phyloP scores from a whole-genome alignment of 2,113 vertebrate species.

The Ageneiosus marmoratus region DNA sequence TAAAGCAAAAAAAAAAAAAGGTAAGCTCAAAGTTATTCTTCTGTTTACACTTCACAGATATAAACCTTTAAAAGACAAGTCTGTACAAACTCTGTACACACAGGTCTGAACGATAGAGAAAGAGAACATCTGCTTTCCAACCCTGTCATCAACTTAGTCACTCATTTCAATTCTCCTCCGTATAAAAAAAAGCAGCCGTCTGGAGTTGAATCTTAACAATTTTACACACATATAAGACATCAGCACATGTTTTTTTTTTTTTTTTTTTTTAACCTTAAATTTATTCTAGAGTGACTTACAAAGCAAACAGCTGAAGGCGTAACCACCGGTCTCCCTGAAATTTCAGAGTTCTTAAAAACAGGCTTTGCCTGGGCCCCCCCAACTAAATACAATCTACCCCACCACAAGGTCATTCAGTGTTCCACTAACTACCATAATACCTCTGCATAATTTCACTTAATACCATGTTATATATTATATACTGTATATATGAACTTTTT shows the following conservation, averaged over 20 bases:
- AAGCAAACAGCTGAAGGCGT: neutral
- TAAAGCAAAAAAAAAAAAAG: neutral
- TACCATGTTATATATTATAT: neutral
- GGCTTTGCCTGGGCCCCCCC: neutral
- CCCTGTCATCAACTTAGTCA: neutral
- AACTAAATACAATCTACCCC: neutral
- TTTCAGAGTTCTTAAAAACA: neutral
- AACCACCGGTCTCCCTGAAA: neutral
- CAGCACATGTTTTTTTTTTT: neutral
- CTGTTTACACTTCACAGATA: neutral
- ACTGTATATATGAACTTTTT: neutral
- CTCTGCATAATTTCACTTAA: neutral
- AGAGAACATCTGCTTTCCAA: conserved; percentile 26
- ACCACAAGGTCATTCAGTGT: neutral
- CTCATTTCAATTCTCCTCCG: neutral
- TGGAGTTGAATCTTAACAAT: neutral
- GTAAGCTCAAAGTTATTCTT: neutral
- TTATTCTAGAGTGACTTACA: neutral
- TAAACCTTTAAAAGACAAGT: conserved; percentile 1
- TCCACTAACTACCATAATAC: neutral
- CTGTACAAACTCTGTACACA: neutral
- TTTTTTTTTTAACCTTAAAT: neutral
- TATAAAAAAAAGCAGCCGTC: neutral
- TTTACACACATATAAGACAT: neutral
- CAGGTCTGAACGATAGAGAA: conserved; percentile 9